A percentile compares a stretch with the other conserved stretches of the same genome.
These are phyloP conservation scores for Neogale vison DNA, from an alignment of 2,113 vertebrate species.

Conservation along the genomic window DNA sequence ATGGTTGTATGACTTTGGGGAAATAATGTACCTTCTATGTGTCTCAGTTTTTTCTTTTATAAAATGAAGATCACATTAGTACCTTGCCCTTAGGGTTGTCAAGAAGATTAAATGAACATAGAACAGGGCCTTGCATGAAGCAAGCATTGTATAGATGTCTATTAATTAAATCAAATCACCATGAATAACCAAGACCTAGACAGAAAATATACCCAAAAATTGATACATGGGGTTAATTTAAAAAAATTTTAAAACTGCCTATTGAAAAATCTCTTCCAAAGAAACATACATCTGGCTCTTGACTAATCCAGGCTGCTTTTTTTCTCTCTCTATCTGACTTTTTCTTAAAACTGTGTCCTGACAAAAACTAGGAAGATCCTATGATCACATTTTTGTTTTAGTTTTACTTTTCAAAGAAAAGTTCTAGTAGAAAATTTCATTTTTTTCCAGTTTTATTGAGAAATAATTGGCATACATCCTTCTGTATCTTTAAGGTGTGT, in stretches of 20 bases:
- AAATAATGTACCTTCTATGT: neutral
- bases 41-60: neutral
- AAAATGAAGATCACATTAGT: neutral
- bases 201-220: constrained; percentile 14
- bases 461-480: neutral
- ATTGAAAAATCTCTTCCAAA: constrained; percentile 32
- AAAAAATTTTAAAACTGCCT: constrained; percentile 32
- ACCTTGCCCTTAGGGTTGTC: neutral
- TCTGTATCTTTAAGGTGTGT: neutral
- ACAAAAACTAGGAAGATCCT: constrained; percentile 4
- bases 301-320: neutral
- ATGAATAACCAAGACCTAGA: constrained; percentile 20
- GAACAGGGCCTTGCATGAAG: neutral
- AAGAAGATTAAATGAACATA: constrained; percentile 44
- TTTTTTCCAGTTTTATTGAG: neutral
- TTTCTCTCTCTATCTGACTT: neutral
- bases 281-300: constrained; percentile 11
- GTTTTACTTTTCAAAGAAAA: neutral
- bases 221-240: constrained; percentile 31
- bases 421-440: neutral
- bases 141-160: neutral
- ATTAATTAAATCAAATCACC: constrained; percentile 32
- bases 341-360: constrained; percentile 26
- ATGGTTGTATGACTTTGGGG: neutral
- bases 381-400: neutral